Base-by-base conservation (phyloP, 2,113 vertebrate genomes). In the Thamnophis sirtalis region DNA sequence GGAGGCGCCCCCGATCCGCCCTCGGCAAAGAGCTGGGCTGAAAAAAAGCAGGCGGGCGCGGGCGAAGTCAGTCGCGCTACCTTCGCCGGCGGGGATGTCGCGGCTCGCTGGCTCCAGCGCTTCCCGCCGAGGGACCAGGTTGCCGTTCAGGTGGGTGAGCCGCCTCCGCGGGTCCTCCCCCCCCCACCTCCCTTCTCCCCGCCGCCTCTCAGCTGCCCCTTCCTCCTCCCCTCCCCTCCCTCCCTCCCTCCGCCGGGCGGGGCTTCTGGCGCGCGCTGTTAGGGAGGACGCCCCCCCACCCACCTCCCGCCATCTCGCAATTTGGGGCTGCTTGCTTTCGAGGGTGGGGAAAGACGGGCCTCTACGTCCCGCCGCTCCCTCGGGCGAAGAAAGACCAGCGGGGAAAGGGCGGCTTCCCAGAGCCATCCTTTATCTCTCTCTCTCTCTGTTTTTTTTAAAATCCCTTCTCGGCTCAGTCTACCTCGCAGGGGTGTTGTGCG, bases 91-190 rank as follows among this genome's bases (percentile, higher is more conserved):
- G 56, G 86, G 0, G 58, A 91, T 91, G 93, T n/a, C 43, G 33
- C 84, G 50, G 10, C 4, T 28, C 3, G 56, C 89, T 51, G 11
- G 48, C 21, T 49, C 91, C 0, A 5, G 11, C 68, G 38, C 9
- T 24, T 26, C 53, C 63, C 54, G 38, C 3, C 3, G 56, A 84
- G 80, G 49, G 15, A 22, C 0, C 84, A 0, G 48, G 50, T 1
- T 17, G 91, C 60, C n/a, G 92, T 55, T 87, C 28, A 94, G 93
- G 95, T 95, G 84, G 94, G 96, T 0, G 88, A 17, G 87, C 86
- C 43, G 87, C 86, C 43, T 56, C 33, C 53, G n/a, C 68, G 55
- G 51, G 9, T 2, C 56, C 1, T n/a, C 38, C 58, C 13, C 38
- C 1, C 48, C 3, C 8, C 15, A 87, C 10, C 9, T 22, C 19